Conservation (phyloP, 2,113 vertebrate genomes). For the Arothron firmamentum region DNA sequence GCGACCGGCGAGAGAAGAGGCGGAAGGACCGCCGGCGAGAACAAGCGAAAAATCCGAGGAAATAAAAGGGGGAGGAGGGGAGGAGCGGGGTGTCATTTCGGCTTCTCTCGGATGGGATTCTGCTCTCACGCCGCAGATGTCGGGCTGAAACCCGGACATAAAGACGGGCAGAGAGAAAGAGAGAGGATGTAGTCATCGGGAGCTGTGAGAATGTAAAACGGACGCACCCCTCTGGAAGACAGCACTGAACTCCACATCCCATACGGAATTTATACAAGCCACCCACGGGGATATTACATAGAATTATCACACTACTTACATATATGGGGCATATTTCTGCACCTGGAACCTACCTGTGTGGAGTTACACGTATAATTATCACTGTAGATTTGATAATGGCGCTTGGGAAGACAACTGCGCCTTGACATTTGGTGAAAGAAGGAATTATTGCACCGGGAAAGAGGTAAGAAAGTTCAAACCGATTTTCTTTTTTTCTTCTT, state of each 20-base stretch:
- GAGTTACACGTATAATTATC: constrained; percentile 44
- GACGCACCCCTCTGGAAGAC: constrained; percentile 65
- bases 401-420: constrained; percentile 45
- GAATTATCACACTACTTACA: background rate
- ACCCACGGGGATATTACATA: constrained; percentile 40
- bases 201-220: constrained; percentile 60
- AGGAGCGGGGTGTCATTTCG: constrained; percentile 4
- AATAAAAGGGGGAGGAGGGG: background rate
- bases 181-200: constrained; percentile 60
- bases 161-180: constrained; percentile 40
- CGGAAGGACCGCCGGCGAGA: constrained; percentile 1
- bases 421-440: constrained; percentile 35
- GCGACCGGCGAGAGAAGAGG: constrained; percentile 7
- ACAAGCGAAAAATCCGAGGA: background rate
- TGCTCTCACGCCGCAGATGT: constrained; percentile 40
- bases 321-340: constrained; percentile 14
- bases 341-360: constrained; percentile 44
- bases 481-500: background rate
- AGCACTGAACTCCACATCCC: constrained; percentile 43
- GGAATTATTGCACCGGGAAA: background rate
- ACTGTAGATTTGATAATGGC: constrained; percentile 33
- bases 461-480: constrained; percentile 55
- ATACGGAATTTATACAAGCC: constrained; percentile 49
- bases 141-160: constrained; percentile 60
- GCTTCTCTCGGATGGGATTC: constrained; percentile 48